Evolutionary conservation across 2,888 invertebrate species (phyloP), one percentile per base, ranked within the genome.

Genomic region (Thyatira batis): DNA sequence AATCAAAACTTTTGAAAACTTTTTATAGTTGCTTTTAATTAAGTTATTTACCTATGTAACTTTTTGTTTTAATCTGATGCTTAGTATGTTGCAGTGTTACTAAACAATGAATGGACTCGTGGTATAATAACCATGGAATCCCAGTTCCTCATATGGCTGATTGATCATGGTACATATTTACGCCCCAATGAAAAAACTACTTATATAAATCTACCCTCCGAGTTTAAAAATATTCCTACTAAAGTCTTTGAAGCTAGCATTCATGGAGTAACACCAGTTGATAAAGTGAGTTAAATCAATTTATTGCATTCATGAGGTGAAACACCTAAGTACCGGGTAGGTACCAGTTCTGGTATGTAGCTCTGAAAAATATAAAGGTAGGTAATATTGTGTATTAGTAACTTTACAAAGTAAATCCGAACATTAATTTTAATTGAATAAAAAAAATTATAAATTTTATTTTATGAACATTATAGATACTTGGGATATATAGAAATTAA

Each of bases 201-300:
- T 4, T 78, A 65, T 54, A 63, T 74, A 0, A 63, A 79, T 28
- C 57, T 85, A 25, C 78, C 83, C 3, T 8, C 61, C 1, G 69
- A 79, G 8, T 75, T 75, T 49, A 82, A 71, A 58, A 80, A 76
- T 52, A 58, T 66, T n/a, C 84, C 83, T 10, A 72, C 79, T 8
- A 82, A 78, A 69, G 71, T 86, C 0, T 84, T 85, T 72, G 84
- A 86, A 65, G 86, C 84, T 6, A 84, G 82, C 55, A 65, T 85
- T 43, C 83, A 84, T 75, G 86, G 85, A 28, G 81, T 85, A 4
- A 60, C 65, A 13, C 85, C 86, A 52, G 30, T 84, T 27, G 78
- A 80, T 52, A 79, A 78, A 59, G 86, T 84, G 67, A 66, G 39
- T 39, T 11, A 4, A n/a, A 3, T 17, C n/a, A n/a, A n/a, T n/a